Conservation (phyloP, 2,797 vertebrate species). For the Gastrophryne carolinensis region DNA sequence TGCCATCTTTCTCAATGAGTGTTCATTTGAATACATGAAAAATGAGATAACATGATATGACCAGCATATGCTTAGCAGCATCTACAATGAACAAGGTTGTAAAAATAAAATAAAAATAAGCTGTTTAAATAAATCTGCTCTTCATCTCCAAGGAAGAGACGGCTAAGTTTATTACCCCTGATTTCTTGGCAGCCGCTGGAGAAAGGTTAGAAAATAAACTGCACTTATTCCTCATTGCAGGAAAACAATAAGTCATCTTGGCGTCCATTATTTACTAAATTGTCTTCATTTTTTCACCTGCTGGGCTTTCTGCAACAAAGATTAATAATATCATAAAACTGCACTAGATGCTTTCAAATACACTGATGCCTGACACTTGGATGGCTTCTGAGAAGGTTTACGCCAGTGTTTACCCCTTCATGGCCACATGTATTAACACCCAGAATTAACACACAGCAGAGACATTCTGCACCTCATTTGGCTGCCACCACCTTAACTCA, state of each 20-base stretch:
- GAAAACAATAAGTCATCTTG: conserved; percentile 71
- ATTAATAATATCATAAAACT: conserved; percentile 69
- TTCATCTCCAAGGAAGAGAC: conserved; percentile 63
- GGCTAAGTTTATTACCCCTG: conserved; percentile 71
- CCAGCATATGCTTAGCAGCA: conserved; percentile 22
- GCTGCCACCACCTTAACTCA: too few relatives aligned
- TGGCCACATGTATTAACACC: neutral
- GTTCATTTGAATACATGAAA: neutral
- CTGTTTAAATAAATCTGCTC: conserved; percentile 54
- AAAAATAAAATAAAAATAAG: conserved; percentile 55
- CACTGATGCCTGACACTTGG: conserved; percentile 59
- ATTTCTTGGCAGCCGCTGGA: conserved; percentile 66
- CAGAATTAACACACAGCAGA: too few relatives aligned
- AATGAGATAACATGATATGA: neutral
- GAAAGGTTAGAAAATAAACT: conserved; percentile 75
- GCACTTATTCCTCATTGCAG: conserved; percentile 68
- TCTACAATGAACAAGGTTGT: conserved; percentile 54
- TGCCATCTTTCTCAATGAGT: neutral
- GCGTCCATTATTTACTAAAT: conserved; percentile 74
- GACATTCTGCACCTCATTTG: too few relatives aligned
- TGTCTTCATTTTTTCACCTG: conserved; percentile 74
- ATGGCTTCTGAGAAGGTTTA: conserved; percentile 40
- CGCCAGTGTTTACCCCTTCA: conserved; percentile 25
- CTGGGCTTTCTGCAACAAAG: conserved; percentile 65
- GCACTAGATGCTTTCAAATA: conserved; percentile 61